Base-by-base conservation (phyloP, 2,113 vertebrate genomes). In the Bagarius yarrelli region DNA sequence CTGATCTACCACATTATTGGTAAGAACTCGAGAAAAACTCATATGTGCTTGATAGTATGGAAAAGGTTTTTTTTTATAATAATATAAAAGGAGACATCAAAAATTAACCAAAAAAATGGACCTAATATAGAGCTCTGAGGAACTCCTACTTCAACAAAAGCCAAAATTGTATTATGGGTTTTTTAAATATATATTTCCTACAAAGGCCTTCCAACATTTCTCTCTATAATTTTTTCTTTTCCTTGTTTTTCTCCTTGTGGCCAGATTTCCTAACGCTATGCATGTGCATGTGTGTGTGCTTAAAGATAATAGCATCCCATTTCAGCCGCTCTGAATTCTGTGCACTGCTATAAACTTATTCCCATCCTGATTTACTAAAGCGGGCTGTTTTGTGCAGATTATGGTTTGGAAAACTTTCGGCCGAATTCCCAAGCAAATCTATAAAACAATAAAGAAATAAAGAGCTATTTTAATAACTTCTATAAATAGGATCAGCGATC, bases 401-500 rank as follows among this genome's bases (percentile, higher is more conserved):
- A 44, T 61, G 1, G 55, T 72, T 44, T 52, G 19, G 36, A 27
- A 56, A 47, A 73, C 19, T 57, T 64, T n/a, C n/a, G 36, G 19
- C 14, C 23, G 9, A 60, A 15, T 18, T 53, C 32, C 63, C 27
- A 21, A 66, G 15, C 3, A 44, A 47, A 32, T 27, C 53, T 34
- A 52, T 50, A 53, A 85, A 75, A 21, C 8, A 19, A 78, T 55
- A 52, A 78, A 83, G 78, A 21, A 11, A 30, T 30, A 15, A 63
- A 64, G 40, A 34, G 36, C 79, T 40, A n/a, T 74, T 81, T 63
- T 66, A 67, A 56, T 63, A 76, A 34, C 61, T 18, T 32, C 27
- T 36, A 84, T 80, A 82, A 79, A 80, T 71, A 50, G 76, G 61
- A 55, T 18, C 57, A 61, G 59, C 74, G 71, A 69, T 55, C 76